Base-by-base conservation (phyloP, 2,888 invertebrate genomes). In the Drosophila bunnanda region DNA sequence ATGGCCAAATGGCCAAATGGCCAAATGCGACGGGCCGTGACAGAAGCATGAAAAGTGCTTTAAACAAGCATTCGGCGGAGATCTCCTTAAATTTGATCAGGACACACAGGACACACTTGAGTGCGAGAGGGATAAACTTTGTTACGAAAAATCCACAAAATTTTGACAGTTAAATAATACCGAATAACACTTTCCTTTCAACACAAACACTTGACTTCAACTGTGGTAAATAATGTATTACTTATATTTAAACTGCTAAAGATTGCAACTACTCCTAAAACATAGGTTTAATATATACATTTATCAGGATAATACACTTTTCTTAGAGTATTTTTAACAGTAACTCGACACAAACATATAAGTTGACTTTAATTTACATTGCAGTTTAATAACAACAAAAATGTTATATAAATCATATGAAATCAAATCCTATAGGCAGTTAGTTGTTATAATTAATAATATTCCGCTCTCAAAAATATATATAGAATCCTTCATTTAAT, bases 21-120 rank as follows among this genome's bases (percentile, higher is more conserved):
- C 73, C 52, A 67, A 81, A 74, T 84, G 80, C 82, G 82, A 80
- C 80, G 80, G 76, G 76, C 70, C 79, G 66, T 67, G 66, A 69
- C 73, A 57, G 68, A 17, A 67, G 68, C 76, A 67, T 64, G 61
- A 68, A 69, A 78, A 61, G 62, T 52, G 66, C 69, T 76, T 80
- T 64, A 76, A 80, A 22, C 66, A 39, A 67, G 56, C 48, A 68
- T 60, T 62, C 30, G 28, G 30, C 28, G 34, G 36, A 61, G 66
- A 70, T 78, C 60, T 65, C 44, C 68, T 61, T 39, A 59, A 62
- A 59, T 53, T 56, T 32, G 46, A 43, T 28, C 41, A 65, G 38
- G 60, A 34, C 48, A 57, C 52, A 22, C 30, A 30, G 46, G 46
- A 30, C 46, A 30, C 20, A 9, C 48, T 20, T 15, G 32, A 20